Conservation (phyloP, 2,113 vertebrate genomes). For the Machaerirhynchus nigripectus region DNA sequence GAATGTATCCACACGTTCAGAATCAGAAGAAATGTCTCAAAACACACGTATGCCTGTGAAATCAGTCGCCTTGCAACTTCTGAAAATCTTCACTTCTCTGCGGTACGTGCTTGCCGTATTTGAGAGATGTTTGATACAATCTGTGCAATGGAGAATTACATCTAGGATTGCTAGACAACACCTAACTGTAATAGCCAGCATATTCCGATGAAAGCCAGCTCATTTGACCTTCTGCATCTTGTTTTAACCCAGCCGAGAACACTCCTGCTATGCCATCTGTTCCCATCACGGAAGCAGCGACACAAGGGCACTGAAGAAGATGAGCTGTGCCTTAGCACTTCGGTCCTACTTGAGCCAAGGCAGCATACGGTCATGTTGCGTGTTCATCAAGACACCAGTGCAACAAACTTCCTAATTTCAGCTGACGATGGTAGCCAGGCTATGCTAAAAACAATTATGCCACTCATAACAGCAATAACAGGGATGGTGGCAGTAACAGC, state of each 20-base stretch:
- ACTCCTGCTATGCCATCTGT: slow-evolving; percentile 32
- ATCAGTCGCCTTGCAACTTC: neutral
- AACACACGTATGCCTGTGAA: neutral
- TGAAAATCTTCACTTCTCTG: neutral
- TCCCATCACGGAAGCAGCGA: neutral
- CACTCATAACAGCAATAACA: neutral
- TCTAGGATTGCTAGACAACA: neutral
- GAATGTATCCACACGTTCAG: neutral
- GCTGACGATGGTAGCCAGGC: neutral
- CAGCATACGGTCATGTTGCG: neutral
- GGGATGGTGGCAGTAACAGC: neutral
- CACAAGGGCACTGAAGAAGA: neutral
- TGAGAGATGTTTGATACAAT: neutral
- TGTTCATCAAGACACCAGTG: neutral
- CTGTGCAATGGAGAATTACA: neutral
- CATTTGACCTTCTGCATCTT: neutral
- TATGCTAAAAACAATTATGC: neutral
- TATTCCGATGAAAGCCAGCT: neutral
- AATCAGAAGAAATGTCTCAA: neutral
- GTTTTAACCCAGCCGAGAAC: neutral
- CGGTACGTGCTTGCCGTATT: neutral
- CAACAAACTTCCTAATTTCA: neutral
- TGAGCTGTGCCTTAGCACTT: neutral
- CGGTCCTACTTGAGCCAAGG: neutral
- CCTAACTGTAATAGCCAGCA: neutral